phyloP scores from a whole-genome alignment of 2,797 vertebrate species.

The Strix occidentalis region DNA sequence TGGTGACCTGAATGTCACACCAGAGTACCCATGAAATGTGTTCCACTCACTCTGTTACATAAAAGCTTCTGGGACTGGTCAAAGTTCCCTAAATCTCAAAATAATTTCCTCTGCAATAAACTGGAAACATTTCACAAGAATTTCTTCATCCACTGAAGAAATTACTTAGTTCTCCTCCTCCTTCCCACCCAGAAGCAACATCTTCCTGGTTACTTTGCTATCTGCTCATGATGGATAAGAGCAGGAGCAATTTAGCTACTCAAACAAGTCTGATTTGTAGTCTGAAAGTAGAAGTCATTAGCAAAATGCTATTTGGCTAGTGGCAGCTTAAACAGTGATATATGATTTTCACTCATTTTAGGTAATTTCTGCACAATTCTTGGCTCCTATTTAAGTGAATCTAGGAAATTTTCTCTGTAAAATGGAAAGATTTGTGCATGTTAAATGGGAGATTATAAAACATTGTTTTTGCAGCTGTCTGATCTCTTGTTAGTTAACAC shows the following conservation, averaged over 20 bases:
- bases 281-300: slow-evolving; percentile 45
- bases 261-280: slow-evolving; percentile 24
- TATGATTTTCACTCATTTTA: slow-evolving; percentile 42
- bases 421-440: slow-evolving; percentile 42
- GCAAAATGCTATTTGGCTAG: slow-evolving; percentile 37
- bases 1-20: background rate
- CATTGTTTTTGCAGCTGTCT: slow-evolving; percentile 50
- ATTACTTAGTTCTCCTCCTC: background rate
- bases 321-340: slow-evolving; percentile 26
- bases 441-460: slow-evolving; percentile 47
- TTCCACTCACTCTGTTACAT: background rate
- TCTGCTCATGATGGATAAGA: slow-evolving; percentile 14
- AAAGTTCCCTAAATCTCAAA: background rate
- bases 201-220: background rate
- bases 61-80: background rate
- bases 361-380: slow-evolving; percentile 41
- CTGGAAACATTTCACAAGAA: background rate
- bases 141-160: slow-evolving; percentile 23
- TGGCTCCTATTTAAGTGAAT: background rate
- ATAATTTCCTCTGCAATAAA: background rate
- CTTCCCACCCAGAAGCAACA: background rate
- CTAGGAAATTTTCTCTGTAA: slow-evolving; percentile 18
- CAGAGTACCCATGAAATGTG: background rate
- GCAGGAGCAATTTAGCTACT: slow-evolving; percentile 29
- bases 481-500: slow-evolving; percentile 29